Evolutionary conservation across 2,113 vertebrate species (phyloP).

Genomic region (Cairina moschata): DNA sequence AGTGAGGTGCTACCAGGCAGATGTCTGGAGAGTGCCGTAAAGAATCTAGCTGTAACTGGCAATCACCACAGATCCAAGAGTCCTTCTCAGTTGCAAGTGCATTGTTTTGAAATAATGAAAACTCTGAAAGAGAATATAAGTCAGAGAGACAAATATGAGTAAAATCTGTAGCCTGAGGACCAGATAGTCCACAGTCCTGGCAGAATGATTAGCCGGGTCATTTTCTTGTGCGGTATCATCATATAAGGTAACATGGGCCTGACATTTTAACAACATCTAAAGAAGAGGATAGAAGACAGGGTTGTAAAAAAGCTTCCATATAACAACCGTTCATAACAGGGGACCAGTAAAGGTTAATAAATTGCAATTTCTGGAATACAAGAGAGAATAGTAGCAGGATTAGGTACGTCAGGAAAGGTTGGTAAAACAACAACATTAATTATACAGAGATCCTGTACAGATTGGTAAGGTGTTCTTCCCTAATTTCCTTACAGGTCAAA

Average conservation of each 20-base stretch:
- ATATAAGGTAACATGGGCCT: not conserved
- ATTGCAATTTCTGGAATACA: not conserved
- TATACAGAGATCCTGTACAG: not conserved
- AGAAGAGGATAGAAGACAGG: not conserved
- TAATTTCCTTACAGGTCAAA: not conserved
- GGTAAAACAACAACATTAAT: not conserved
- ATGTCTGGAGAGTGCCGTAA: not conserved
- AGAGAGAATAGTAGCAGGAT: not conserved
- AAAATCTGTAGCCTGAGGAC: not conserved
- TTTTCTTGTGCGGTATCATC: not conserved
- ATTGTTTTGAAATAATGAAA: not conserved
- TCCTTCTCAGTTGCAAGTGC: not conserved
- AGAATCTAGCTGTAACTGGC: not conserved
- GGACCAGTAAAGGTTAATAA: not conserved
- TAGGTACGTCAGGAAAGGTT: not conserved
- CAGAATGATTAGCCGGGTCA: not conserved
- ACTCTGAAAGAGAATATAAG: not conserved
- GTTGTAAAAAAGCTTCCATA: not conserved
- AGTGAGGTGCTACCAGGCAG: not conserved
- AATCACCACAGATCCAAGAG: not conserved
- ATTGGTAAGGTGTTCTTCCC: not conserved
- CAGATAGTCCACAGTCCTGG: not conserved
- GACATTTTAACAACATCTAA: not conserved
- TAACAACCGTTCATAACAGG: not conserved
- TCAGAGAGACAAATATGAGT: not conserved